A percentile compares a stretch with the other conserved stretches of the same genome.
phyloP scores from a whole-genome alignment of 1,140 invertebrate genomes.

The Leptoteleia sp. region DNA sequence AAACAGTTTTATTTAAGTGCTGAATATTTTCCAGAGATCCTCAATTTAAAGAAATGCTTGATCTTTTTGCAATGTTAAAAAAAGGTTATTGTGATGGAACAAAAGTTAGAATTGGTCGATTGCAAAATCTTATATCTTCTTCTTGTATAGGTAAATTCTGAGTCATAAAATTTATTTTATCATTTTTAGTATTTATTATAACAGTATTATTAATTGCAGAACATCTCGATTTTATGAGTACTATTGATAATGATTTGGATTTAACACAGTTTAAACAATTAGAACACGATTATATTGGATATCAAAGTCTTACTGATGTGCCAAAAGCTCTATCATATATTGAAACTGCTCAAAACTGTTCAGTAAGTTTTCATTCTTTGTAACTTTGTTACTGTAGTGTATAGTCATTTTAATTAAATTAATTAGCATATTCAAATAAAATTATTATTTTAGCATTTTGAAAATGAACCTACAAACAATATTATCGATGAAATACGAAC shows the following conservation, averaged over 20 bases:
- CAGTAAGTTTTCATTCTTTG: slow-evolving; percentile 78
- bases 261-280: slow-evolving; percentile 92
- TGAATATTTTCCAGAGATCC: slow-evolving; percentile 87
- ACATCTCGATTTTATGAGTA: slow-evolving; percentile 97
- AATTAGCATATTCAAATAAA: background rate
- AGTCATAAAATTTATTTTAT: slow-evolving; percentile 1
- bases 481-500: slow-evolving; percentile 87
- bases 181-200: slow-evolving; percentile 6
- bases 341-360: slow-evolving; percentile 84
- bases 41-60: slow-evolving; percentile 98
- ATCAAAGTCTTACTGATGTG: slow-evolving; percentile 98
- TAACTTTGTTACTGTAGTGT: background rate
- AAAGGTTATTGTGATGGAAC: slow-evolving; percentile 97
- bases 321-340: slow-evolving; percentile 89
- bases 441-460: slow-evolving; percentile 77
- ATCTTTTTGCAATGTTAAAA: slow-evolving; percentile 97
- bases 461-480: slow-evolving; percentile 85
- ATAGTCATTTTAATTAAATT: background rate
- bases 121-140: slow-evolving; percentile 97
- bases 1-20: too few species aligned
- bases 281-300: slow-evolving; percentile 95
- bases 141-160: slow-evolving; percentile 90
- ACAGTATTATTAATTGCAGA: slow-evolving; percentile 81
- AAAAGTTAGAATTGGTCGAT: slow-evolving; percentile 95
- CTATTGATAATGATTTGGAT: slow-evolving; percentile 86